Evolutionary conservation across 2,888 invertebrate species (phyloP), one percentile per base, ranked within the genome.

Genomic region (Theretra japonica): DNA sequence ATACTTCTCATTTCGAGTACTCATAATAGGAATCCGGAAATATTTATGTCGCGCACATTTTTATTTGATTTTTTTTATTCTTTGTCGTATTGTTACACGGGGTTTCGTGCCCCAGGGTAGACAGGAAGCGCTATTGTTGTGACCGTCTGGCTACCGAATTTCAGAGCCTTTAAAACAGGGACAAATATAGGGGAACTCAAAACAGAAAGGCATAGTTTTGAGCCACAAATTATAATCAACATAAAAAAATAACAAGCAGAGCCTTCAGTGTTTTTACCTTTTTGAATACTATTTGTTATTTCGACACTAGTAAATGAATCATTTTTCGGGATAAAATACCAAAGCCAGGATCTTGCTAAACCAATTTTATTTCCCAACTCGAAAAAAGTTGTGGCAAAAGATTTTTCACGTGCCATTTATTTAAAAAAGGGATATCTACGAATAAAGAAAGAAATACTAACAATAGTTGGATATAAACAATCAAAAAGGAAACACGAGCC

Each of bases 91-190:
- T 53, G 41, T 41, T 41, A 15, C 53, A 17, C 53, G 4, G 53
- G 53, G 53, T 53, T 53, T 53, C n/a, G 6, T 53, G n/a, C n/a
- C 53, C 53, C 19, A 4, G 53, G 53, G 53, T 53, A 53, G 19
- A 53, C 53, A n/a, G 53, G 53, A 53, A 53, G n/a, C 53, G 19
- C 53, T n/a, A n/a, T 53, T 53, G 53, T 53, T 53, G n/a, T n/a
- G 53, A n/a, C 53, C 53, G 53, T 53, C 53, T 17, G 53, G 19
- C 53, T 53, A 6, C 53, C 53, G 53, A 53, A 53, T 53, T n/a
- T 6, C 53, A 53, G 17, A 53, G n/a, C 6, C 4, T 53, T 53
- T 19, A n/a, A 53, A 53, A 53, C 53, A 53, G 5, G n/a, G n/a
- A 53, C 15, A 53, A 53, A 53, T 4, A 17, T 53, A 53, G 19